Base-by-base conservation (phyloP, 2,797 vertebrate species). In the Megalops cyprinoides region DNA sequence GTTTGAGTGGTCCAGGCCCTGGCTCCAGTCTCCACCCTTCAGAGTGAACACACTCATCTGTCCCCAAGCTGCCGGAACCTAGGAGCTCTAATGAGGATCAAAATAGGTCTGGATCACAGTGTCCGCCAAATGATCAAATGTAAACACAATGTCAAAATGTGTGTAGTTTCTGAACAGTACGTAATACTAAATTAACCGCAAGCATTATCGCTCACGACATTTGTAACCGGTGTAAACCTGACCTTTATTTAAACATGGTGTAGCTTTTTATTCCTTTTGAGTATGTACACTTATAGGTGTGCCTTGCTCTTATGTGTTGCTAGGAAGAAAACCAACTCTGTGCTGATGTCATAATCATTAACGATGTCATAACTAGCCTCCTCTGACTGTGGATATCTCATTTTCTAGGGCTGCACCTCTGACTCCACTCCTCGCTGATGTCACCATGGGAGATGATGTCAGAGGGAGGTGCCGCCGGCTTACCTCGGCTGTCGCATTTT, bases 401-500 rank as follows among this genome's bases (percentile, higher is more conserved):
- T 67, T 12, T n/a, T 5, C 65, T 18, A 20, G 65, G 6, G 65
- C n/a, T 39, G 18, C 65, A 20, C 37, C 65, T 69, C 4, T 18
- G 4, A n/a, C n/a, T n/a, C n/a, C n/a, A n/a, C n/a, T n/a, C n/a
- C n/a, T n/a, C 7, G 39, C 39, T 14, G 44, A 48, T 18, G 71
- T 74, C 71, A 46, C 20, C 1, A 31, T 0, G n/a, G 31, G 44
- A 39, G 39, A 44, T 23, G 67, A 48, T 49, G 73, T 31, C 1
- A 31, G 14, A 12, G 46, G 12, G 18, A 77, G 44, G 39, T 58
- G 20, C 48, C 15, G 71, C 60, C 71, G 49, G 91, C 94, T 91
- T 92, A 99, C 98, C 95, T 86, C 96, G 97, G 79, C 94, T 92
- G 84, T 97, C 96, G 18, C 98, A 99, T 87, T 96, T 97, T 77